Evolutionary conservation across 2,797 vertebrate genomes (phyloP), one percentile per base, ranked within the genome.

Genomic region (Bryconaethiops microstoma): DNA sequence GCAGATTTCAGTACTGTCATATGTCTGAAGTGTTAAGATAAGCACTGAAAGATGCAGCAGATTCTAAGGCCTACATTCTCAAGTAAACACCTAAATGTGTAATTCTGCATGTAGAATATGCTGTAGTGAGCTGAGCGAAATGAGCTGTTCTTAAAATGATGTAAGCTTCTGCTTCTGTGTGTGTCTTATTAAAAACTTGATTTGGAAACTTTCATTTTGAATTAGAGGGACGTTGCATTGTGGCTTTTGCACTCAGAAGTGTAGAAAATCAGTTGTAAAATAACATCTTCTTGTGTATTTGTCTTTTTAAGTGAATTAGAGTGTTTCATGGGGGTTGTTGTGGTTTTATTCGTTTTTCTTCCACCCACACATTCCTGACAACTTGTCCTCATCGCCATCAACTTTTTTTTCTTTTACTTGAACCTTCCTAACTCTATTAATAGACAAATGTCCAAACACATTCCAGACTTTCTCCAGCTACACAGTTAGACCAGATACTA

Each of bases 151-250:
- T 12, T 74, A 29, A 77, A 77, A 57, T 52, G 13, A 65, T 65
- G 29, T 73, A 73, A 40, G 4, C 21, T 39, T 48, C 16, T 57
- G 29, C 16, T 13, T 57, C 6, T n/a, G 13, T 57, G 21, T 64
- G 40, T 70, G 21, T 50, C 40, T n/a, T 39, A 45, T 52, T 77
- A 82, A 82, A 82, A 6, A 21, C 39, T 52, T 67, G 8, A 7
- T 54, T 60, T 40, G 42, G 14, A 54, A 52, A 12, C 64, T 40
- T 7, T 12, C 9, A 5, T 72, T 67, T 77, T 73, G 67, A 17
- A 45, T 50, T n/a, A 14, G 13, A 67, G 10, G 50, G 69, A 48
- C 25, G 16, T 65, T 16, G 6, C 16, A 13, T 52, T 52, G 48
- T 52, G 48, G 48, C 13, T 4, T 52, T 52, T 52, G 0, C 42